Base-by-base conservation (phyloP, 2,888 invertebrate genomes). In the Euproctis similis region DNA sequence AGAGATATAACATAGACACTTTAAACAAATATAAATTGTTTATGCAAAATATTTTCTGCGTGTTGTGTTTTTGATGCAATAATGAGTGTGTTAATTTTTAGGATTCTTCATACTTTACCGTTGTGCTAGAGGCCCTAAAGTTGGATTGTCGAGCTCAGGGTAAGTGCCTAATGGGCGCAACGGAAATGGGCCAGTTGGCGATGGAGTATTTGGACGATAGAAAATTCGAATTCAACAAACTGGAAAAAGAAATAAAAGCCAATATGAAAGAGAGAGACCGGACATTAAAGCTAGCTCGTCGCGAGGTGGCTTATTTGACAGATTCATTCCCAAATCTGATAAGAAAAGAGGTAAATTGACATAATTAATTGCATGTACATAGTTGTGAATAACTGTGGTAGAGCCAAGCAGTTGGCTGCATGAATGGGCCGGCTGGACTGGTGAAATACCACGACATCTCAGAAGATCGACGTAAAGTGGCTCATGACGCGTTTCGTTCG, bases 61-160 rank as follows among this genome's bases (percentile, higher is more conserved):
- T 11, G 5, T 21, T 10, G 11, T 3, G 14, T 4, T 17, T 9
- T 29, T 10, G 20, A 14, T 10, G 4, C 10, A 30, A n/a, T 6
- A 11, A 9, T n/a, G n/a, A n/a, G n/a, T n/a, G n/a, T n/a, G 10
- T 13, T 1, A 22, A 24, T 35, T 42, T 28, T 2, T 48, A 90
- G 90, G 91, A 91, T 52, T 82, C 88, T 0, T 76, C 88, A 4
- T 89, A 89, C 51, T 90, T 88, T 46, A 88, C 90, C 24, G 87
- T 87, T 0, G 87, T 90, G 2, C 57, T 90, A 29, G 81, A 84
- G 18, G 85, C 87, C 1, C 60, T 91, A 24, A 84, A 86, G 46
- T 53, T 81, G 12, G 90, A 91, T 53, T 87, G 87, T 34, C 65
- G 81, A 20, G 78, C 80, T 6, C 90, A 90, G 63, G 87, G 88